Conservation (phyloP, 2,888 invertebrate genomes). For the Cerceris ruficornis region DNA sequence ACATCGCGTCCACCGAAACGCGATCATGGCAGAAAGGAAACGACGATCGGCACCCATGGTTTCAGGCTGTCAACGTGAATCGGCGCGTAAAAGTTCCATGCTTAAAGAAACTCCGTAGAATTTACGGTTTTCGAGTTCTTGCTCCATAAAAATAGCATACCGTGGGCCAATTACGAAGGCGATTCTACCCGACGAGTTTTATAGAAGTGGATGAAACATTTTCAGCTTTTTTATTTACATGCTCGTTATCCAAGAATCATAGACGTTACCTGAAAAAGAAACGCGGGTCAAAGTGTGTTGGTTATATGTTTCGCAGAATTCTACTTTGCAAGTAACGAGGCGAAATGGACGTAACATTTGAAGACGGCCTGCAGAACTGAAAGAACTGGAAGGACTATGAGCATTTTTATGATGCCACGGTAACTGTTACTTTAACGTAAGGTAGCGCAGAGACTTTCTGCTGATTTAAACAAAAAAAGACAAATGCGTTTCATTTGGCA, state of each 20-base stretch:
- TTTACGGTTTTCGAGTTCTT: background rate
- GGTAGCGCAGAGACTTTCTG: background rate
- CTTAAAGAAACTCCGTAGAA: background rate
- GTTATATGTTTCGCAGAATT: background rate
- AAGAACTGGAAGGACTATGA: no score
- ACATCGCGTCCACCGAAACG: conserved; percentile 24
- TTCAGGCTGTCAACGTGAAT: conserved; percentile 6
- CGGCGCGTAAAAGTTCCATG: conserved; percentile 7
- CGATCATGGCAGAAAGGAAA: background rate
- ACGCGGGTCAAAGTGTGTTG: background rate
- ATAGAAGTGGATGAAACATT: no score
- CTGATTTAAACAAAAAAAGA: background rate
- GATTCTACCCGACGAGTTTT: background rate
- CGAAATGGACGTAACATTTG: background rate
- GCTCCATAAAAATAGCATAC: no score
- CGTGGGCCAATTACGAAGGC: background rate
- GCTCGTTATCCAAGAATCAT: background rate
- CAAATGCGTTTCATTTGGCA: no score
- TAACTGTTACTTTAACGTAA: no score
- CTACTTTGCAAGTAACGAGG: background rate
- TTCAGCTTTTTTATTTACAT: background rate
- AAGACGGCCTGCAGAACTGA: background rate
- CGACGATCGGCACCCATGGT: background rate
- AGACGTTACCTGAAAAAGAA: background rate
- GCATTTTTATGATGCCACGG: no score